Evolutionary conservation across 2,113 vertebrate species (phyloP), one percentile per base, ranked within the genome.

Genomic region (Azemiops feae): DNA sequence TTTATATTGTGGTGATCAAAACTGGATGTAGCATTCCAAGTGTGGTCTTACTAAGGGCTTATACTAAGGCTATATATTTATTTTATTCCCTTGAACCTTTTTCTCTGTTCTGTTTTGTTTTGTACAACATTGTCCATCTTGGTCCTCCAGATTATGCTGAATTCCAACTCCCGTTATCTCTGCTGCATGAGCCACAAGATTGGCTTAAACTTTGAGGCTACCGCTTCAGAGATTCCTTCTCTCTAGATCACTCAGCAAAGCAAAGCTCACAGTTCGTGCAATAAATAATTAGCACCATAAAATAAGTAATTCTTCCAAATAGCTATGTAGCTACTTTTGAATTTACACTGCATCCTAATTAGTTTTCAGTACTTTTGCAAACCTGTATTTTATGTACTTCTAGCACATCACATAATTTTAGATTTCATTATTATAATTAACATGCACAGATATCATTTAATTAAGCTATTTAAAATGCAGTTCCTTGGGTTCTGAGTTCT

Each of bases 371-470:
- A 96, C 95, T 96, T 96, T 97, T 96, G 94, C 95, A 94, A 96
- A 97, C 93, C 94, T 95, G 95, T 91, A 94, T 91, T 97, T 96
- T 95, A 64, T 96, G 89, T 89, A 96, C 94, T 93, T 94, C 92
- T 91, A 94, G 96, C 93, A 93, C 88, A 27, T 22, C 23, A 30
- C 25, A 23, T 95, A 95, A 96, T 97, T 97, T 96, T 94, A 95
- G 94, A 97, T 96, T 96, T 95, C 95, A 95, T 96, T 96, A 93
- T 96, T 97, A 95, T 97, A 97, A 97, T 97, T 97, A 97, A 95
- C 94, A 96, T 96, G 96, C 94, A 96, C 94, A 97, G 95, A 97
- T 97, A 97, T 94, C 89, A 92, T 93, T 96, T 97, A 97, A 97
- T 97, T 97, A 96, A 91, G 91, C 74, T 93, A 50, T 92, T 93